Evolutionary conservation across 1,140 invertebrate species (phyloP).

Genomic region (Marisa cornuarietis): DNA sequence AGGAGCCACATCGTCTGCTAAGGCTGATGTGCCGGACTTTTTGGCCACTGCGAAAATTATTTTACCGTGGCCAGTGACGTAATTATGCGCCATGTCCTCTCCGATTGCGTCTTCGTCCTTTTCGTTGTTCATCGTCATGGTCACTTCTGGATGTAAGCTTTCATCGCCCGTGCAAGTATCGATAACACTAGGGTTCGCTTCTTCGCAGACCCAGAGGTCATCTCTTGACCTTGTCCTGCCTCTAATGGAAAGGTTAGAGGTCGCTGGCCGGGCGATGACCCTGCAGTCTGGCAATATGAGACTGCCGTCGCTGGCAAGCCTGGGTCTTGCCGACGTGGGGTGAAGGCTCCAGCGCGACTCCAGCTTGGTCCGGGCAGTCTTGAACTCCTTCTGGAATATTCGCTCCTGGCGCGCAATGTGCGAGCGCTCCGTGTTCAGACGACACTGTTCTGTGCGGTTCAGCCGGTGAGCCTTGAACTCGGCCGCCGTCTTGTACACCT

Average conservation of each 20-base stretch:
- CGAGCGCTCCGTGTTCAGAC: neutral
- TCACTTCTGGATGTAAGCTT: neutral
- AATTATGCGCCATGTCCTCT: no score
- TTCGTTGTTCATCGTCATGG: neutral
- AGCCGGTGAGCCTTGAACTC: conserved; percentile 17
- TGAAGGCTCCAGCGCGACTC: neutral
- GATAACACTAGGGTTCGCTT: neutral
- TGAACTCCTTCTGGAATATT: conserved; percentile 18
- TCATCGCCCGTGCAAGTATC: neutral
- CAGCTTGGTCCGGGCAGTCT: neutral
- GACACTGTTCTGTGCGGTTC: conserved; percentile 18
- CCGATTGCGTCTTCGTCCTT: neutral
- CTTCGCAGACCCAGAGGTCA: neutral
- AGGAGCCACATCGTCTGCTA: neutral
- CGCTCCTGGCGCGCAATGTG: conserved; percentile 1
- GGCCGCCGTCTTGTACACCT: conserved; percentile 17
- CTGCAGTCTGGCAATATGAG: neutral
- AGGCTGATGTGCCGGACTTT: neutral
- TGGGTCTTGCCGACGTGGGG: neutral
- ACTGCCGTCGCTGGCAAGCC: no score
- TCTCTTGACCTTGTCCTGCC: neutral
- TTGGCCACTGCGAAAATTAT: neutral
- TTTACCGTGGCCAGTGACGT: no score
- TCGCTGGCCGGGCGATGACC: neutral
- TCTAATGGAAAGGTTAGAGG: neutral